Percentiles rank a stretch among this genome's conserved stretches.
Evolutionary conservation across 2,888 invertebrate species (phyloP).

Genomic region (Epirrhoe tristata): DNA sequence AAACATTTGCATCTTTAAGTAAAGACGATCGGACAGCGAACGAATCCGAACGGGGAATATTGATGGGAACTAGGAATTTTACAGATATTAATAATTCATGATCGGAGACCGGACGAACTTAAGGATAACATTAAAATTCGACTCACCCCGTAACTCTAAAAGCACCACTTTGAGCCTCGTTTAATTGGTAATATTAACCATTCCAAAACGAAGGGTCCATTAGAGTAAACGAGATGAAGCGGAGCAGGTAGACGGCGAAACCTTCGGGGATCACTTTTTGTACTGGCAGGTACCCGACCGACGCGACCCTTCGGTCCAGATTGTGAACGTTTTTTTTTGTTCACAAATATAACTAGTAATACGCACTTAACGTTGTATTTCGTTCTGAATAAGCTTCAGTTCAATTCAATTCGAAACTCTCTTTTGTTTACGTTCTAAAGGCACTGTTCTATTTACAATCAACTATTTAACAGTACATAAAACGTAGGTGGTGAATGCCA

Average conservation of each 20-base stretch:
- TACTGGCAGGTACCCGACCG: constrained; percentile 70
- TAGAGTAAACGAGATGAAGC: constrained; percentile 71
- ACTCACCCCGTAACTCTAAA: constrained; percentile 67
- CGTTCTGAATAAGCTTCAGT: constrained; percentile 48
- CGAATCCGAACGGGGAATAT: constrained; percentile 50
- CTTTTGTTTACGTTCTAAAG: constrained; percentile 41
- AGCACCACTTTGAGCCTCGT: constrained; percentile 68
- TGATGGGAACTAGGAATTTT: constrained; percentile 56
- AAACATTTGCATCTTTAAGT: constrained; percentile 70
- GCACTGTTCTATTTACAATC: constrained; percentile 22
- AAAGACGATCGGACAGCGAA: constrained; percentile 44
- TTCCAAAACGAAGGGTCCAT: constrained; percentile 70
- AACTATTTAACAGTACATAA: constrained; percentile 22
- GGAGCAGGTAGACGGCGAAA: constrained; percentile 76
- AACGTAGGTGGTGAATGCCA: constrained; percentile 2
- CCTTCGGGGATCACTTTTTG: constrained; percentile 69
- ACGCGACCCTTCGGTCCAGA: constrained; percentile 66
- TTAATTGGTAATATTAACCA: constrained; percentile 80
- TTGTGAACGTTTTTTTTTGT: constrained; percentile 61
- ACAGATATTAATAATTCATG: constrained; percentile 75
- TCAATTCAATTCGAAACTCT: constrained; percentile 38
- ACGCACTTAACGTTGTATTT: constrained; percentile 39
- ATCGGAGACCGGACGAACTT: constrained; percentile 57
- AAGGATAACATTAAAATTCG: constrained; percentile 71
- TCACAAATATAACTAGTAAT: constrained; percentile 49